Conservation (phyloP, 2,888 invertebrate species). For the Dascillus cervinus region DNA sequence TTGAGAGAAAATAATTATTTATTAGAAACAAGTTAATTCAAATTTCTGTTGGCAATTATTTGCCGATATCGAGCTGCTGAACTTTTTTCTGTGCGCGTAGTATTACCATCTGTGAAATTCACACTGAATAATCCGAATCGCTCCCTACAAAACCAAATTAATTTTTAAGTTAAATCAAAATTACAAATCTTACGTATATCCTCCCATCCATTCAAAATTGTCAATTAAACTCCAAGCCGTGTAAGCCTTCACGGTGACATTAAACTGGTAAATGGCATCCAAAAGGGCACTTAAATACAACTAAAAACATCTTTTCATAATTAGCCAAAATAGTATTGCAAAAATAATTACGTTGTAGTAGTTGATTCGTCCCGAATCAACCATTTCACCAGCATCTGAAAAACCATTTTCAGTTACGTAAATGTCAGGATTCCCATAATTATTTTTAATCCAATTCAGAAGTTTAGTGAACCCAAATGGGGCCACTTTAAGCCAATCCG, state of each 20-base stretch:
- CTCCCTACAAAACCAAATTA: conserved; percentile 44
- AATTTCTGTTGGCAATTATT: conserved; percentile 27
- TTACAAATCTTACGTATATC: conserved; percentile 59
- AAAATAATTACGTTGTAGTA: conserved; percentile 12
- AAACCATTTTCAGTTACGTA: conserved; percentile 11
- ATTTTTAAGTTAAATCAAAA: background rate
- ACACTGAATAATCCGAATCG: conserved; percentile 62
- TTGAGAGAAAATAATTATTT: background rate
- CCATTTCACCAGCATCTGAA: conserved; percentile 5
- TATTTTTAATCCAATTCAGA: conserved; percentile 41
- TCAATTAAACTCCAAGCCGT: conserved; percentile 68
- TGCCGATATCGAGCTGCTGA: conserved; percentile 49
- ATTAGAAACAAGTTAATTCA: background rate
- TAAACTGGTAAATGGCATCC: conserved; percentile 33
- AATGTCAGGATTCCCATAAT: conserved; percentile 40
- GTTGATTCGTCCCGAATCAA: conserved; percentile 14
- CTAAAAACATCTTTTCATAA: too few relatives aligned
- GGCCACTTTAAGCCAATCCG: conserved; percentile 45
- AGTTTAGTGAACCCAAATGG: conserved; percentile 53
- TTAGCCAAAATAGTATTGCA: too few relatives aligned
- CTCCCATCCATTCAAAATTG: conserved; percentile 68
- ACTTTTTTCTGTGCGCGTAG: conserved; percentile 53
- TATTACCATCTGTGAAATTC: conserved; percentile 51
- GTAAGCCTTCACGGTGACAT: conserved; percentile 52
- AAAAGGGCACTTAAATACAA: conserved; percentile 21